Evolutionary conservation across 2,113 vertebrate genomes (phyloP).

Genomic region (Phocoena phocoena): DNA sequence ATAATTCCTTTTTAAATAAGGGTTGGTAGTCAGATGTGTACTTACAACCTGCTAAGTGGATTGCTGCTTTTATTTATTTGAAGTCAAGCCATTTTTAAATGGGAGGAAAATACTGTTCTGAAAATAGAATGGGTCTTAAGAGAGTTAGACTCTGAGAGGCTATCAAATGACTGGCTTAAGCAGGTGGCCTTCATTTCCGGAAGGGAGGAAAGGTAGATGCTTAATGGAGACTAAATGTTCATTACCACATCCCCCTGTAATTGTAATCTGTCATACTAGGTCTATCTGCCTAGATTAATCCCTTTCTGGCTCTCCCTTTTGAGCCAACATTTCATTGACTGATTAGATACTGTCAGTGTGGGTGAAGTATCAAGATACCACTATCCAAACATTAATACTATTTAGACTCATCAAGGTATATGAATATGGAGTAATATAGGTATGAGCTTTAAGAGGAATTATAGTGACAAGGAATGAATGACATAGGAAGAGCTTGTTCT

Average conservation of each 20-base stretch:
- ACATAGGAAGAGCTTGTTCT: neutral
- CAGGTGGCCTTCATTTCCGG: neutral
- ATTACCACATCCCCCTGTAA: neutral
- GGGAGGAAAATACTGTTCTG: neutral
- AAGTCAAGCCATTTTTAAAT: neutral
- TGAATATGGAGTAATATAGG: neutral
- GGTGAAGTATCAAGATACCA: neutral
- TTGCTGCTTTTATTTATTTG: neutral
- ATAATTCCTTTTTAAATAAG: neutral
- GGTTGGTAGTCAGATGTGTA: neutral
- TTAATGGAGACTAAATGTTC: neutral
- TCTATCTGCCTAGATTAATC: neutral
- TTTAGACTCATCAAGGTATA: neutral
- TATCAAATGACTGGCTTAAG: neutral
- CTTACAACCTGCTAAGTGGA: neutral
- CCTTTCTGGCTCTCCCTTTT: neutral
- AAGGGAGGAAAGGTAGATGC: neutral
- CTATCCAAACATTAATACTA: neutral
- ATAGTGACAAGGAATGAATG: neutral
- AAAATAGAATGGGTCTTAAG: neutral
- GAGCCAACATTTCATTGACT: conserved; percentile 25
- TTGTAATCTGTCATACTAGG: neutral
- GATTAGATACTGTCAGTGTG: neutral
- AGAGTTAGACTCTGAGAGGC: neutral
- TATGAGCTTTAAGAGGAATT: neutral